Percentiles rank a stretch among this genome's conserved stretches.
Conservation (phyloP, 23 tunicate genomes). For the Ciona savignyi region DNA sequence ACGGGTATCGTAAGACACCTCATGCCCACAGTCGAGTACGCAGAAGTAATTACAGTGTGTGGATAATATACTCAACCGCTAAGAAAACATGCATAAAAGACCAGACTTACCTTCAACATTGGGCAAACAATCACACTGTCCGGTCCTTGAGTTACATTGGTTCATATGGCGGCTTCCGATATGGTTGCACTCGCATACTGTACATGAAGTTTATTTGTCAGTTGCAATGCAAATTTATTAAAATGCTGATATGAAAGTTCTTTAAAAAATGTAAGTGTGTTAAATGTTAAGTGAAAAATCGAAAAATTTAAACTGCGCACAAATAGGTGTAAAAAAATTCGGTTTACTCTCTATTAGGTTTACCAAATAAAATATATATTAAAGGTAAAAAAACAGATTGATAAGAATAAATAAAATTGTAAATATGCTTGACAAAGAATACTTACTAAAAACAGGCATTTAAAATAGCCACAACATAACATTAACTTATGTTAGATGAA, state of each 20-base stretch:
- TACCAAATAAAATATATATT: no score
- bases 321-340: no score
- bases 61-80: no score
- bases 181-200: conserved; percentile 75
- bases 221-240: not conserved
- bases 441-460: not conserved
- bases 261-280: not conserved
- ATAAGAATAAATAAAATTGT: no score
- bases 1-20: no score
- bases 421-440: not conserved
- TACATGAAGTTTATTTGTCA: conserved; percentile 4
- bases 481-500: not conserved
- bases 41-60: no score
- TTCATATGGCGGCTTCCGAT: conserved; percentile 52
- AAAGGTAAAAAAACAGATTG: no score
- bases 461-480: not conserved
- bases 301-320: not conserved
- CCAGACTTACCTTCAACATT: conserved; percentile 64
- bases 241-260: not conserved
- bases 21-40: no score
- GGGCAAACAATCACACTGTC: conserved; percentile 76
- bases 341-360: no score
- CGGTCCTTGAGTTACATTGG: conserved; percentile 47
- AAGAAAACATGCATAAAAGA: no score
- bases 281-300: not conserved